phyloP scores from a whole-genome alignment of 2,113 vertebrate genomes.

The Thermophis baileyi region DNA sequence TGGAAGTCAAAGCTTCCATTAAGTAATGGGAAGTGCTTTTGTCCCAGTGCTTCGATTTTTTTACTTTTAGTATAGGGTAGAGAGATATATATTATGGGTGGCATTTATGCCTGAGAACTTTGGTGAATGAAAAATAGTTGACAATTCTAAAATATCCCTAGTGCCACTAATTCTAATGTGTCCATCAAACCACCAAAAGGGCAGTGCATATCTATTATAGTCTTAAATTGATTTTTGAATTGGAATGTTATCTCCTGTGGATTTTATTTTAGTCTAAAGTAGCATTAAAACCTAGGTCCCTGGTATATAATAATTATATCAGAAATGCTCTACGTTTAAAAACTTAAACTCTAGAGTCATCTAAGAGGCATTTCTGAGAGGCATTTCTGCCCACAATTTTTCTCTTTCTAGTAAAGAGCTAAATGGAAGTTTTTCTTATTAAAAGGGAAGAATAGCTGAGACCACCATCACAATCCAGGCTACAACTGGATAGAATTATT shows the following conservation, averaged over 20 bases:
- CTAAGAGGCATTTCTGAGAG: background rate
- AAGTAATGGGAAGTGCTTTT: background rate
- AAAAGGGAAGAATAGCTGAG: background rate
- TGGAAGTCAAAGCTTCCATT: background rate
- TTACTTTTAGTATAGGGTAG: accelerated
- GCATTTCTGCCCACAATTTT: background rate
- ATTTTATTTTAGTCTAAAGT: background rate
- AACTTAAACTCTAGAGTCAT: background rate
- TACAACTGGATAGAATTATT: background rate
- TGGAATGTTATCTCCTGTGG: background rate
- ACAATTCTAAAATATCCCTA: background rate
- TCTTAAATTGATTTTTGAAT: background rate
- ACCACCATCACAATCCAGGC: background rate
- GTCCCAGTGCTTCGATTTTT: constrained; percentile 2
- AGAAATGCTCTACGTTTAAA: background rate
- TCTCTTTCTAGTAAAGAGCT: background rate
- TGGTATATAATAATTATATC: background rate
- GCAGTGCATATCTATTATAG: background rate
- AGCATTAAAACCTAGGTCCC: background rate
- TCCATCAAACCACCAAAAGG: background rate
- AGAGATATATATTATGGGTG: accelerated
- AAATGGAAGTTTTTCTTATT: background rate
- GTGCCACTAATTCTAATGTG: background rate
- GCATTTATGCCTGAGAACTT: background rate
- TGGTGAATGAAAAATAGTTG: background rate